These are phyloP conservation scores for Drosophila pseudotakahashii DNA, from an alignment of 2,888 invertebrate species.

Conservation along the genomic window DNA sequence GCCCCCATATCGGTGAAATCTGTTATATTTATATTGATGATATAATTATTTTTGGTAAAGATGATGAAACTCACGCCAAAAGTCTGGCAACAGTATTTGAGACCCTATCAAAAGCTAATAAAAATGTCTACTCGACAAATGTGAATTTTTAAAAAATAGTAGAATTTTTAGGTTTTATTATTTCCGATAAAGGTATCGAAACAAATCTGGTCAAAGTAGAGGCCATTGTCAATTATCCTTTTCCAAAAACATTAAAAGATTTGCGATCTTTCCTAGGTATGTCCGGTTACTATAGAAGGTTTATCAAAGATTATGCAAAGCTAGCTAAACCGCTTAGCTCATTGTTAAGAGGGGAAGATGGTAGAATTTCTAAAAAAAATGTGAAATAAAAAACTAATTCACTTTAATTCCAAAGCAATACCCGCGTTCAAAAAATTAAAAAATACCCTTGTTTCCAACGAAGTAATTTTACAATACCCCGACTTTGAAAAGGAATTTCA, in stretches of 20 bases:
- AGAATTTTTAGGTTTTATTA: conserved; percentile 1
- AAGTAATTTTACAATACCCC: conserved; percentile 4
- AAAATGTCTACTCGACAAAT: background rate
- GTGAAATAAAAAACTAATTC: conserved; percentile 1
- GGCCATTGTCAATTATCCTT: background rate
- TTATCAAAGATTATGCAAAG: background rate
- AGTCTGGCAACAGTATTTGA: background rate
- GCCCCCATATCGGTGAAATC: no score
- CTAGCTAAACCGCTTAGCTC: background rate
- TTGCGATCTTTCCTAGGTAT: background rate
- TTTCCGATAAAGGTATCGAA: background rate
- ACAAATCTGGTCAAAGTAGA: background rate
- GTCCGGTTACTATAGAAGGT: background rate
- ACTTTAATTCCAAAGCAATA: conserved; percentile 4
- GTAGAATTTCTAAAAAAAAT: background rate
- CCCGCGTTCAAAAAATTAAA: background rate
- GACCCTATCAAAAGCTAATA: background rate
- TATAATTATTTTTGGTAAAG: no score
- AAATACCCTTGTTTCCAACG: background rate
- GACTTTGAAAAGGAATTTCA: background rate
- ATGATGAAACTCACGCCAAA: no score
- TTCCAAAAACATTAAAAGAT: background rate
- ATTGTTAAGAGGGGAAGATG: conserved; percentile 2
- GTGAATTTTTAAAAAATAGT: background rate
- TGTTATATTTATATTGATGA: no score